Conservation (phyloP, 2,797 vertebrate genomes). For the Malacoraja senta region DNA sequence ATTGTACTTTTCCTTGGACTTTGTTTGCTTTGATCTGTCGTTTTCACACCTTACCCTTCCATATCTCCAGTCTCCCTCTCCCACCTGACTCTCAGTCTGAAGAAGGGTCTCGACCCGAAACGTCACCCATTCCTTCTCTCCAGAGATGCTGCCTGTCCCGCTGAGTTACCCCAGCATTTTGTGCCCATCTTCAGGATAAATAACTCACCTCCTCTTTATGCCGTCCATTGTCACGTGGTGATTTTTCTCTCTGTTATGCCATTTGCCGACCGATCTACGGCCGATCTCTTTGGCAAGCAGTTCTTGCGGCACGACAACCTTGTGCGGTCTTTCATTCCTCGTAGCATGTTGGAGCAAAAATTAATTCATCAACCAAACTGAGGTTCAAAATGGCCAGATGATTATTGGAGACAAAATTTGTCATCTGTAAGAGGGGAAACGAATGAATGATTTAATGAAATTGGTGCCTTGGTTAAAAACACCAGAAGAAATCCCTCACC, state of each 20-base stretch:
- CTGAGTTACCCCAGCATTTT: too few species aligned
- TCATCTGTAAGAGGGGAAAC: background rate
- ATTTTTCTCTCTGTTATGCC: conserved; percentile 15
- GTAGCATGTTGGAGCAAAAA: background rate
- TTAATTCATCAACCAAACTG: background rate
- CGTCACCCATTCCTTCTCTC: too few species aligned
- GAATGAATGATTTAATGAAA: background rate
- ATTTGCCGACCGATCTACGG: background rate
- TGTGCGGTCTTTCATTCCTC: background rate
- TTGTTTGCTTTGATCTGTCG: too few species aligned
- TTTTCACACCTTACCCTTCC: too few species aligned
- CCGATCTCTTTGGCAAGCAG: background rate
- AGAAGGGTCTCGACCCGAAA: too few species aligned
- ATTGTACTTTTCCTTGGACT: too few species aligned
- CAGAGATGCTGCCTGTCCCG: too few species aligned
- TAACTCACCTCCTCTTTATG: conserved; percentile 20
- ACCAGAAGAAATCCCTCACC: too few species aligned
- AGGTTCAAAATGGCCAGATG: background rate
- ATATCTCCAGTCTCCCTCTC: too few species aligned
- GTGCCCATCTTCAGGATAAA: background rate
- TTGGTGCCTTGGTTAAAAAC: too few species aligned
- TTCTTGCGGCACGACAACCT: background rate
- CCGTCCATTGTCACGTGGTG: conserved; percentile 23
- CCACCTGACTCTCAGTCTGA: too few species aligned
- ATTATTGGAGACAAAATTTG: background rate